Evolutionary conservation across 1,140 invertebrate species (phyloP).

Genomic region (Tetramorium alpestre): DNA sequence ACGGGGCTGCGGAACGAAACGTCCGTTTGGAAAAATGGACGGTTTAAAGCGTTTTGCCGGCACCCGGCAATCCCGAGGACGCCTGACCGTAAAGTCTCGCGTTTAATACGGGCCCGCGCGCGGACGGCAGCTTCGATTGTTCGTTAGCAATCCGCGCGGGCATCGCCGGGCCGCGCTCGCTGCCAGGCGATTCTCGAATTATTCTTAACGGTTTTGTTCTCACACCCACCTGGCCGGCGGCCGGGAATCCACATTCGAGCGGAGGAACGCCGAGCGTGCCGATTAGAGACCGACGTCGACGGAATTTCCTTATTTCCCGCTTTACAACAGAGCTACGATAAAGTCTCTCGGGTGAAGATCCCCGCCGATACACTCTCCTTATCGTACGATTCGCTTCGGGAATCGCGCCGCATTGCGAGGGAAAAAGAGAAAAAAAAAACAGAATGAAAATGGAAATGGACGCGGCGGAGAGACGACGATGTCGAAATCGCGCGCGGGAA

Average conservation of each 20-base stretch:
- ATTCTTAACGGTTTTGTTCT: constrained; percentile 75
- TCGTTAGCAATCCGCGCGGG: constrained; percentile 41
- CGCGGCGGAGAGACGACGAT: constrained; percentile 13
- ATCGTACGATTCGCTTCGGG: constrained; percentile 34
- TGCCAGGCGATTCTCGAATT: constrained; percentile 58
- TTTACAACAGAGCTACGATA: constrained; percentile 14
- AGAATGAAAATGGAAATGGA: constrained; percentile 15
- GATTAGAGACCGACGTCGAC: constrained; percentile 51
- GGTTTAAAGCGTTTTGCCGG: not conserved
- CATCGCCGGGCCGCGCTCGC: not conserved
- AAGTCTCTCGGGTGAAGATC: constrained; percentile 13
- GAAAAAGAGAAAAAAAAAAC: not conserved
- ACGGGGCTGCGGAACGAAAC: constrained; percentile 28
- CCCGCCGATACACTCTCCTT: constrained; percentile 21
- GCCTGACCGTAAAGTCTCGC: constrained; percentile 51
- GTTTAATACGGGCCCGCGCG: constrained; percentile 55
- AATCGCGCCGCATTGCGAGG: constrained; percentile 12
- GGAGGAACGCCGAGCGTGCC: constrained; percentile 47
- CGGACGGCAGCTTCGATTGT: constrained; percentile 11
- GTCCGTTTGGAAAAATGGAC: constrained; percentile 17
- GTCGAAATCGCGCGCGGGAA: constrained; percentile 45
- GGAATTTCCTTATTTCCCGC: constrained; percentile 63
- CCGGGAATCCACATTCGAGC: constrained; percentile 67
- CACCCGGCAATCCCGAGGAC: not conserved
- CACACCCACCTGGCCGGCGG: constrained; percentile 70